Evolutionary conservation across 2,888 invertebrate genomes (phyloP).

Genomic region (Plagiodera versicolora): DNA sequence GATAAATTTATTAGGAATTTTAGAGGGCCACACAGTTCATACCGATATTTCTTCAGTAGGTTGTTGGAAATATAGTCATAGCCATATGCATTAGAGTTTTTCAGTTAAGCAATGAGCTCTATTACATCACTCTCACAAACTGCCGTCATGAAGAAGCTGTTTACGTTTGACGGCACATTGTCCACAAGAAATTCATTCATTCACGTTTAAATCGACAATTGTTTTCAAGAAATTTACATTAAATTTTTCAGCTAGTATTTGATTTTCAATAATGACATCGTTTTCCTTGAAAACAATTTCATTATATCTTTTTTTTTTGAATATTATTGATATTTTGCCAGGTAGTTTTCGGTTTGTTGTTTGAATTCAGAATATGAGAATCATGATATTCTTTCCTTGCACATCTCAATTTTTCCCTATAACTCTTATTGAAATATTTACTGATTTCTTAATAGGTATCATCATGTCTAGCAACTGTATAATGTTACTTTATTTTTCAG

Average conservation of each 20-base stretch:
- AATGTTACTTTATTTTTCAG: too few species aligned
- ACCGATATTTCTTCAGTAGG: neutral
- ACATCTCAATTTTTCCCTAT: too few species aligned
- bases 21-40: neutral
- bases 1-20: neutral
- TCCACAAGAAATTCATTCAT: neutral
- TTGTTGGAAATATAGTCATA: conserved; percentile 7
- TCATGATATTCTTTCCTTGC: too few species aligned
- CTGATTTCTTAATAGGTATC: too few species aligned
- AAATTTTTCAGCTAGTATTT: conserved; percentile 4
- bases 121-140: conserved; percentile 3
- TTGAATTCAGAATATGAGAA: too few species aligned
- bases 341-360: too few species aligned
- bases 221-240: conserved; percentile 3
- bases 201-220: neutral
- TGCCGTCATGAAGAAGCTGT: neutral
- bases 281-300: too few species aligned
- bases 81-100: neutral
- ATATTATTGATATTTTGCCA: too few species aligned
- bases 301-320: too few species aligned
- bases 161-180: neutral
- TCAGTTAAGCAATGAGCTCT: neutral
- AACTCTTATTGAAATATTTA: too few species aligned
- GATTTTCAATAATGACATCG: conserved; percentile 3
- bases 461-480: too few species aligned